Evolutionary conservation across 2,113 vertebrate genomes (phyloP).

Genomic region (Struthidea cinerea): DNA sequence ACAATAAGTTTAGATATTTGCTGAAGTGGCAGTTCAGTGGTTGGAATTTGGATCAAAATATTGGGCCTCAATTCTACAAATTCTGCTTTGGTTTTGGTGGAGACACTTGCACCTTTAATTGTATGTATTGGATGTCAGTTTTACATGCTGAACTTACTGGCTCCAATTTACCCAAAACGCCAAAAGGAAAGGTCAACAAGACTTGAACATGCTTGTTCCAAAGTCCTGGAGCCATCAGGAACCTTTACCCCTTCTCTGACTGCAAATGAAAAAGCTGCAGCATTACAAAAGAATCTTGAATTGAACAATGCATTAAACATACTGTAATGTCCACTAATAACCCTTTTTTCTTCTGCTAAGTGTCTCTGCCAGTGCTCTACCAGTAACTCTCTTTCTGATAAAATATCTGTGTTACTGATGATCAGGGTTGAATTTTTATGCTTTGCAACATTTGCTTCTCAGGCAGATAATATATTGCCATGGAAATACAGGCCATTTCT

Average conservation of each 20-base stretch:
- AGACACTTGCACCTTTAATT: neutral
- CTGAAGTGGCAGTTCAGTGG: neutral
- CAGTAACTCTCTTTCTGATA: neutral
- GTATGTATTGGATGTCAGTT: neutral
- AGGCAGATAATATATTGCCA: slow-evolving; percentile 29
- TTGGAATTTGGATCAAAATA: neutral
- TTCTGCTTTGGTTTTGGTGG: neutral
- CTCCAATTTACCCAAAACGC: neutral
- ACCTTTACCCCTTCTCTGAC: neutral
- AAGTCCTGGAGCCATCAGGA: neutral
- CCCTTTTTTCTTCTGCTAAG: neutral
- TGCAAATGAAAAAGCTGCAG: neutral
- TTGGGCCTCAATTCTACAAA: neutral
- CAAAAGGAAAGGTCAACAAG: neutral
- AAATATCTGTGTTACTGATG: slow-evolving; percentile 16
- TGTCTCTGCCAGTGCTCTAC: neutral
- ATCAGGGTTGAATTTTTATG: neutral
- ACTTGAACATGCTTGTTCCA: neutral
- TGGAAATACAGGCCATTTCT: slow-evolving; percentile 16
- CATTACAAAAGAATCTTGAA: neutral
- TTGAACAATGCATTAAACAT: neutral
- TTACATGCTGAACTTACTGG: neutral
- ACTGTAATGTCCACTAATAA: neutral
- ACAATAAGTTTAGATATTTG: neutral
- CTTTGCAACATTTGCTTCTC: neutral